Evolutionary conservation across 2,888 invertebrate species (phyloP).

Genomic region (Macrosoma leucophasiata): DNA sequence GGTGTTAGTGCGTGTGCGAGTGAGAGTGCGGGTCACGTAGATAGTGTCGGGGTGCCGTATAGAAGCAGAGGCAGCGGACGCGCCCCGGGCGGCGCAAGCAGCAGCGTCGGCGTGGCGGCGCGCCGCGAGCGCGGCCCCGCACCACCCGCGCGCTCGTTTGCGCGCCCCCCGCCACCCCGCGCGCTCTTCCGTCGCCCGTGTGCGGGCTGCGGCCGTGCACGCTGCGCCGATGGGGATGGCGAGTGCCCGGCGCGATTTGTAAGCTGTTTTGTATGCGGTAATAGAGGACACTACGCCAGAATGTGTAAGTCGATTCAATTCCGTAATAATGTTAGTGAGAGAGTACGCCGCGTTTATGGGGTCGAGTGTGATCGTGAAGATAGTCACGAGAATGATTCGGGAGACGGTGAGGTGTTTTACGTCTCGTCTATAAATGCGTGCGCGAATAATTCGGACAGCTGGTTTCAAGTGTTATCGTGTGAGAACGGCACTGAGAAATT

Average conservation of each 20-base stretch:
- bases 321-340: background rate
- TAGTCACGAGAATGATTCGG: background rate
- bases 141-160: background rate
- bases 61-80: no score
- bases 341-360: slow-evolving; percentile 1
- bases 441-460: background rate
- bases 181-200: no score
- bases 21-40: no score
- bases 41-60: no score
- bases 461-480: slow-evolving; percentile 16
- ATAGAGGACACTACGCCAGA: slow-evolving; percentile 6
- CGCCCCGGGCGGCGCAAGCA: background rate
- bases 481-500: slow-evolving; percentile 10
- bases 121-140: background rate
- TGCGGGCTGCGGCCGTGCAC: background rate
- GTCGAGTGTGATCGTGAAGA: slow-evolving; percentile 3
- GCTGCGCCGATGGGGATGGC: background rate
- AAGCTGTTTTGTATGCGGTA: background rate
- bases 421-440: background rate
- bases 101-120: slow-evolving; percentile 1
- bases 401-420: slow-evolving; percentile 3
- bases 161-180: background rate
- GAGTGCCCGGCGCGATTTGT: background rate
- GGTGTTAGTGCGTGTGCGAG: no score
- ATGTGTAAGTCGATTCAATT: slow-evolving; percentile 5